Evolutionary conservation across 2,888 invertebrate genomes (phyloP).

Genomic region (Watsonalla cultraria): DNA sequence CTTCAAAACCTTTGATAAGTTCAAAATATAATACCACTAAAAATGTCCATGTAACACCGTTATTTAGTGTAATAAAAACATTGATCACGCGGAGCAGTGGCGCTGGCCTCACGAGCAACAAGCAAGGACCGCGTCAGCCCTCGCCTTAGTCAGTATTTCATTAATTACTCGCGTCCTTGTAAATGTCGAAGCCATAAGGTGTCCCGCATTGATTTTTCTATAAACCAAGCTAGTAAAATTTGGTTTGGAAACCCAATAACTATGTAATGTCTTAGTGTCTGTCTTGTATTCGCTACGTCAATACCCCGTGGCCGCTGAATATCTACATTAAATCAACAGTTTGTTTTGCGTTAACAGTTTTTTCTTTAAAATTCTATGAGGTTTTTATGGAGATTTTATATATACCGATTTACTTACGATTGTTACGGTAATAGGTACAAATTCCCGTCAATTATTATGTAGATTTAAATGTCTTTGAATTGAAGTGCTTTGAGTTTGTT

Average conservation of each 20-base stretch:
- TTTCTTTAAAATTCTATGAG: too few species aligned
- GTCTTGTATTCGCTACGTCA: background rate
- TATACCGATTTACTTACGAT: too few species aligned
- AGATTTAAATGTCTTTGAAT: too few species aligned
- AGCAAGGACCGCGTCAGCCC: background rate
- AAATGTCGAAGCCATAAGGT: conserved; percentile 12
- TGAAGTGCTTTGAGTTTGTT: too few species aligned
- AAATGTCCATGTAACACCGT: too few species aligned
- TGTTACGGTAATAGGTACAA: too few species aligned
- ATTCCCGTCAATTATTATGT: too few species aligned
- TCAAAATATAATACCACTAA: too few species aligned
- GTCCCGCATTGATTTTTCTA: conserved; percentile 59
- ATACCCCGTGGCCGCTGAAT: background rate
- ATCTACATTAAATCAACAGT: background rate
- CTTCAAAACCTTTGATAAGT: too few species aligned
- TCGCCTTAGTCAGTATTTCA: background rate
- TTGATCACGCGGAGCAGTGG: background rate
- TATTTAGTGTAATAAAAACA: background rate
- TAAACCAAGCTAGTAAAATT: conserved; percentile 48
- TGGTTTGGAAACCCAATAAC: conserved; percentile 23
- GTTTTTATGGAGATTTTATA: too few species aligned
- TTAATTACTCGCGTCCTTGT: background rate
- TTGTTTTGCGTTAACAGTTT: too few species aligned
- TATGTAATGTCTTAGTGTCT: conserved; percentile 16
- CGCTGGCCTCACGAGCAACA: background rate